Evolutionary conservation across 1,140 invertebrate genomes (phyloP), one percentile per base, ranked within the genome.

Genomic region (Drosophila mojavensis): DNA sequence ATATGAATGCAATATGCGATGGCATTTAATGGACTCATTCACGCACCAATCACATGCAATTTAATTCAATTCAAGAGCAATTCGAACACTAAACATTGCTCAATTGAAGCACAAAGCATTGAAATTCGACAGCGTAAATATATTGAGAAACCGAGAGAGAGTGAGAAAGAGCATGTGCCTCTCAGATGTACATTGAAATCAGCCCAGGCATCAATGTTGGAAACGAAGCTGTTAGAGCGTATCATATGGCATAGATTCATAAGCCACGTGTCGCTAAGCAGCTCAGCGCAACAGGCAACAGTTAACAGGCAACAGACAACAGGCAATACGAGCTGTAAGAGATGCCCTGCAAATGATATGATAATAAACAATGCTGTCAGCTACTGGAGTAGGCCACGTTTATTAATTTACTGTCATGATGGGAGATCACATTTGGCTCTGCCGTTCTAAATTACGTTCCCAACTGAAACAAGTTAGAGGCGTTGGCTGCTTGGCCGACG

Each of bases 31-130:
- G 65, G 83, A 88, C 79, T 88, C 75, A 82, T 82, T 86, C 88
- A 79, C 75, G 82, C 83, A 77, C 50, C 82, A 86, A 82, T 86
- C 75, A 71, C 67, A 82, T 72, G 65, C 63, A 82, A 83, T 79
- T 86, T 86, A 86, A 79, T 88, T 82, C 68, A 88, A 86, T 88
- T 85, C 75, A 47, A 67, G 62, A 69, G 62, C 60, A 59, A 75
- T 81, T 75, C 69, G 77, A 77, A 24, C 53, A 61, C 60, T 60
- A 30, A 69, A 26, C 51, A 33, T 45, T 74, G 39, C 56, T 56
- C 75, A 62, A 75, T 69, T 78, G 62, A 30, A 39, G 58, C 53
- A 61, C 36, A 51, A 67, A 62, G 26, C 13, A 17, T 3, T 2
- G n/a, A 58, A 64, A 64, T 50, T 39, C n/a, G 60, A 51, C 13